phyloP scores from a whole-genome alignment of 2,113 vertebrate species.

The Elaphurus davidianus region DNA sequence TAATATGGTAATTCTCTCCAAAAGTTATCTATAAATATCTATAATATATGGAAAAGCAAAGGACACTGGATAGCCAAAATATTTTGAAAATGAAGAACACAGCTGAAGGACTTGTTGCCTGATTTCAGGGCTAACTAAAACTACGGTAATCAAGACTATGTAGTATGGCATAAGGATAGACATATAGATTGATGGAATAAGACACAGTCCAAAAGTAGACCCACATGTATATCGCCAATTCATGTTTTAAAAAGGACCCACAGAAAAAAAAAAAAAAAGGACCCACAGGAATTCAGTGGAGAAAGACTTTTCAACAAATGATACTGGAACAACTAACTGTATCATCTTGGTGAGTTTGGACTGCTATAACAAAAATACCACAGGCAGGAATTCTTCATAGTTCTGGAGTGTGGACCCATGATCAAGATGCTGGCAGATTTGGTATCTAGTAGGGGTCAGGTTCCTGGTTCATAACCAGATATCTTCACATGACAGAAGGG shows the following conservation, averaged over 20 bases:
- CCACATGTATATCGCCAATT: not conserved
- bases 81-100: slow-evolving; percentile 15
- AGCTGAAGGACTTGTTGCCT: not conserved
- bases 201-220: not conserved
- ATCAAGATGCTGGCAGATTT: not conserved
- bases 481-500: not conserved
- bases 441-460: not conserved
- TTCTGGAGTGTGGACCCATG: not conserved
- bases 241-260: not conserved
- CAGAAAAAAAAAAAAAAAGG: not conserved
- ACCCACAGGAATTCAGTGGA: not conserved
- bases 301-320: not conserved
- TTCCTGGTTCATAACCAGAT: not conserved
- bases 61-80: not conserved
- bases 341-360: not conserved
- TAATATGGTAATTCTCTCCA: not conserved
- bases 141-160: not conserved
- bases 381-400: not conserved
- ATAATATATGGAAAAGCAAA: not conserved
- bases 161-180: not conserved
- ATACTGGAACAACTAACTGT: not conserved
- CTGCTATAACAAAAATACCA: not conserved
- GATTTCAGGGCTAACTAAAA: not conserved
- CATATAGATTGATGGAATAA: not conserved
- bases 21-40: not conserved